Evolutionary conservation across 1,140 invertebrate genomes (phyloP).

Genomic region (Papilio polyxenes): DNA sequence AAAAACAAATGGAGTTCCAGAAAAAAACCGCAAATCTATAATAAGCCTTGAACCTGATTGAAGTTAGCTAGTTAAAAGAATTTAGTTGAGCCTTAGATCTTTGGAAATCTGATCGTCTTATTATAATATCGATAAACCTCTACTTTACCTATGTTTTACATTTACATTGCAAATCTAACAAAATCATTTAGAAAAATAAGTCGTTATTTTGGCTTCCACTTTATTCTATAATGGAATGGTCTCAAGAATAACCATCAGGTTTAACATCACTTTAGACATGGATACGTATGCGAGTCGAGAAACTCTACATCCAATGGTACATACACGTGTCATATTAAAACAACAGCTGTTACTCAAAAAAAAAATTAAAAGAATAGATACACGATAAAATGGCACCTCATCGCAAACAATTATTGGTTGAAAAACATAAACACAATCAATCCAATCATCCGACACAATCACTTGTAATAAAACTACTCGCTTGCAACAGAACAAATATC

Average conservation of each 20-base stretch:
- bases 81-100: constrained; percentile 78
- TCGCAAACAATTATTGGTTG: constrained; percentile 24
- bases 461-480: constrained; percentile 5
- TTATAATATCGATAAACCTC: constrained; percentile 74
- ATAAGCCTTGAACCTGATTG: constrained; percentile 58
- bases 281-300: constrained; percentile 45
- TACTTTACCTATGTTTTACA: constrained; percentile 62
- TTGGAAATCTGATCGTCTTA: constrained; percentile 78
- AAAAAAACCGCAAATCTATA: constrained; percentile 54
- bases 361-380: constrained; percentile 34
- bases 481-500: constrained; percentile 9
- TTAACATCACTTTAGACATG: constrained; percentile 51
- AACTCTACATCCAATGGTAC: background rate
- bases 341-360: background rate
- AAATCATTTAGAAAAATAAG: constrained; percentile 80
- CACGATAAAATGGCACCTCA: constrained; percentile 39
- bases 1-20: constrained; percentile 35
- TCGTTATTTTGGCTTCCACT: constrained; percentile 79
- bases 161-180: constrained; percentile 77
- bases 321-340: background rate
- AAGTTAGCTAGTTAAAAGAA: constrained; percentile 70
- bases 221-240: constrained; percentile 78
- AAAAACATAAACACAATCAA: constrained; percentile 27
- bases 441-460: constrained; percentile 18
- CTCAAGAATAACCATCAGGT: constrained; percentile 70